Base-by-base conservation (phyloP, 2,113 vertebrate genomes). In the Carassius carassius region DNA sequence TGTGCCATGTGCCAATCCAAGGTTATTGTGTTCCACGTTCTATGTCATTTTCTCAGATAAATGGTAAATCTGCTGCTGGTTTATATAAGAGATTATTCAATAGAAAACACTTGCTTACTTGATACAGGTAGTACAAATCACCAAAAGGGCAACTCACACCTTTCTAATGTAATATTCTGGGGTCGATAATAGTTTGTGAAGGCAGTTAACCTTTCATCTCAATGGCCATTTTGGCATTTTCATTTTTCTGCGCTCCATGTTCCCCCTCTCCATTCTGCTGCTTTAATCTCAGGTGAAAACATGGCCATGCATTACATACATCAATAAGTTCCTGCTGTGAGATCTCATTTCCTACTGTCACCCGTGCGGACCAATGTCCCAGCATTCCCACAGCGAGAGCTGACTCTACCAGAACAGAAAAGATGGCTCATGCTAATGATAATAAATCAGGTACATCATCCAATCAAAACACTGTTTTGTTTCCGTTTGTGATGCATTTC, bases 311-410 rank as follows among this genome's bases (percentile, higher is more conserved):
- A 49, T 72, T 85, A 74, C 60, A 63, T 70, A 82, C 80, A 69
- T 82, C 79, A 77, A 86, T 82, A 86, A 44, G 60, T 63, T 83
- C 74, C 81, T 63, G 54, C 81, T 83, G 81, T 14, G n/a, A 23
- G 67, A 72, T 74, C 78, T 85, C 56, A 85, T 81, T 81, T 74
- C 67, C 84, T 74, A 56, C 84, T 37, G 51, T 63, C 17, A 44
- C 25, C 69, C 37, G 29, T 65, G 58, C 47, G 44, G 16, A 49
- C 78, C 49, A 19, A 41, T 65, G 60, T 82, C 56, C 58, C 56
- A 44, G 62, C 47, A 41, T 63, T 67, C 78, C 69, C 80, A 83
- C 4, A 17, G 49, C 44, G 49, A 47, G 19, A 79, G 78, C 47
- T 74, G 67, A 79, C 81, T 79, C 65, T 49, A 58, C 63, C 63